Evolutionary conservation across 2,113 vertebrate species (phyloP).

Genomic region (Halichoeres trimaculatus): DNA sequence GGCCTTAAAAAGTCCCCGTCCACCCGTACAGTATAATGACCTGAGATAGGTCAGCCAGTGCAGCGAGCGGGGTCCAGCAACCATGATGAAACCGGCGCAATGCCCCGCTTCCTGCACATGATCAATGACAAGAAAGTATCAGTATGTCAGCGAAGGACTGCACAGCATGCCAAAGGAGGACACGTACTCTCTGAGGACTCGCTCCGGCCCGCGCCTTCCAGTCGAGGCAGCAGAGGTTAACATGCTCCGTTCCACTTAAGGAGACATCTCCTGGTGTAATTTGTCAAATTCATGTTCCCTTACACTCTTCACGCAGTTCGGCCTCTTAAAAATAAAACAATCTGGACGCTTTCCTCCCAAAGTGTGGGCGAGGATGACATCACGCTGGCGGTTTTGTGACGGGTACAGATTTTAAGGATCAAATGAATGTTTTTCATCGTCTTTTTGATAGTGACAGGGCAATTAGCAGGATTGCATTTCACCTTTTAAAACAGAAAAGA

Average conservation of each 20-base stretch:
- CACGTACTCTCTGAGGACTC: constrained; percentile 59
- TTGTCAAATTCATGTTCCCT: constrained; percentile 69
- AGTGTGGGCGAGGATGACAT: background rate
- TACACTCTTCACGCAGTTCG: constrained; percentile 25
- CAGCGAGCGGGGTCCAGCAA: constrained; percentile 68
- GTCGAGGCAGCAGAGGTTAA: constrained; percentile 70
- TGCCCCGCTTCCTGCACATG: constrained; percentile 68
- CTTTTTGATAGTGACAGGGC: constrained; percentile 27
- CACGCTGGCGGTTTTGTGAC: background rate
- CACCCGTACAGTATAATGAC: constrained; percentile 69
- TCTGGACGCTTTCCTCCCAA: constrained; percentile 16
- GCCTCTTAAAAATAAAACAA: constrained; percentile 30
- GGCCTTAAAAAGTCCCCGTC: constrained; percentile 45
- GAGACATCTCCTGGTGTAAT: constrained; percentile 60
- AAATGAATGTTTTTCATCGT: constrained; percentile 42
- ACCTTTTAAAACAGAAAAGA: constrained; percentile 43
- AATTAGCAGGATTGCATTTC: constrained; percentile 60
- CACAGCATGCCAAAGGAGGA: constrained; percentile 69
- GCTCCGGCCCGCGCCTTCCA: constrained; percentile 38
- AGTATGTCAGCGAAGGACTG: constrained; percentile 74
- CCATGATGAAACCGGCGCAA: constrained; percentile 81
- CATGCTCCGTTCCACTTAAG: constrained; percentile 64
- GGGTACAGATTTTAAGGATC: constrained; percentile 25
- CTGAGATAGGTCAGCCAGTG: constrained; percentile 65
- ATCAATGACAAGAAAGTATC: constrained; percentile 77